Conservation (phyloP, 2,888 invertebrate species). For the Pollenia angustigena region DNA sequence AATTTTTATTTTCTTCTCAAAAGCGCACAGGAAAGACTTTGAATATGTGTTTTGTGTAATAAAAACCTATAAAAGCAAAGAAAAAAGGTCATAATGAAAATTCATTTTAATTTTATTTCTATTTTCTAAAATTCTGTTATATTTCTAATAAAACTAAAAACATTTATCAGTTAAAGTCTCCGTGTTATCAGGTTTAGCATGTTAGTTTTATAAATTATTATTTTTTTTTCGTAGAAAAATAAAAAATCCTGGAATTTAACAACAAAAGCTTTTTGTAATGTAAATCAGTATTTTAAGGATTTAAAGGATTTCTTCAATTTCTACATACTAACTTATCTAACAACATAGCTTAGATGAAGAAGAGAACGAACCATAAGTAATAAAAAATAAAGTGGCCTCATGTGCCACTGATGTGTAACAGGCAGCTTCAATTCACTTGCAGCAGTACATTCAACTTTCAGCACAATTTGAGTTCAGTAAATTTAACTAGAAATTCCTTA, state of each 20-base stretch:
- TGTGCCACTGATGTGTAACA: conserved; percentile 13
- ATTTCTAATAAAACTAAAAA: not conserved
- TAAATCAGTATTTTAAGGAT: conserved; percentile 50
- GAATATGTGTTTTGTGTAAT: too few relatives aligned
- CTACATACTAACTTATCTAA: not conserved
- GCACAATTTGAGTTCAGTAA: conserved; percentile 8
- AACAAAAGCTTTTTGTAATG: conserved; percentile 26
- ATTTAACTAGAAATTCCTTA: not conserved
- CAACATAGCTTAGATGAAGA: not conserved
- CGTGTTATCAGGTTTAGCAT: not conserved
- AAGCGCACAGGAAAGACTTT: too few relatives aligned
- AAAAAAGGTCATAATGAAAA: too few relatives aligned
- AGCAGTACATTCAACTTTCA: conserved; percentile 61
- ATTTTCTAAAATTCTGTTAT: too few relatives aligned
- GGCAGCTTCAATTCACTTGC: conserved; percentile 37
- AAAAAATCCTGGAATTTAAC: conserved; percentile 35
- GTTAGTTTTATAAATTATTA: not conserved
- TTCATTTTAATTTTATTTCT: too few relatives aligned
- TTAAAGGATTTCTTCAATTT: conserved; percentile 42
- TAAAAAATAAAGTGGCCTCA: conserved; percentile 25
- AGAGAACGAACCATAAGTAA: not conserved
- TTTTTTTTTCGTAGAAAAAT: not conserved
- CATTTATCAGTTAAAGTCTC: conserved; percentile 10
- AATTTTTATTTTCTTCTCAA: too few relatives aligned
- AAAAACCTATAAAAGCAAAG: too few relatives aligned